A percentile compares a stretch with the other conserved stretches of the same genome.
These are phyloP conservation scores for Mesorhabditis sp. DNA, from an alignment of 2,888 invertebrate species.

Conservation along the genomic window DNA sequence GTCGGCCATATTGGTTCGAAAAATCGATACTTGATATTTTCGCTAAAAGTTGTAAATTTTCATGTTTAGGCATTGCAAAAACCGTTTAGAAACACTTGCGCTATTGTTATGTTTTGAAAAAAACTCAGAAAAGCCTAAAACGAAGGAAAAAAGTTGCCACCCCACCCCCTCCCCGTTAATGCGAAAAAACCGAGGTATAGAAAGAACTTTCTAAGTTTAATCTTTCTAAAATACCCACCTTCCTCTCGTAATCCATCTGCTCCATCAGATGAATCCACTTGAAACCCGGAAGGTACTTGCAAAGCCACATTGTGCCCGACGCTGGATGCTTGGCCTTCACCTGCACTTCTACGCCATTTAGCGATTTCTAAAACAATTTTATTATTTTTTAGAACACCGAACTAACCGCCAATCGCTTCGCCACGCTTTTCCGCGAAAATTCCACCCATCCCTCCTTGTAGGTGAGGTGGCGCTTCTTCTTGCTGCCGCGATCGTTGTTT, in stretches of 20 bases:
- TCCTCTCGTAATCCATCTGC: constrained; percentile 84
- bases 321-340: constrained; percentile 62
- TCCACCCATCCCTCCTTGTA: constrained; percentile 56
- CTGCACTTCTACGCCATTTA: neutral
- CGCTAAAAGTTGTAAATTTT: too few relatives aligned
- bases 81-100: too few relatives aligned
- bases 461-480: constrained; percentile 13
- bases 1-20: too few relatives aligned
- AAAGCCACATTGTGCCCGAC: constrained; percentile 87
- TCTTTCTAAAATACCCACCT: constrained; percentile 69
- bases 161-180: too few relatives aligned
- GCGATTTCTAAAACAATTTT: neutral
- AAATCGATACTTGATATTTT: too few relatives aligned
- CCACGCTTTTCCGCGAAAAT: constrained; percentile 43
- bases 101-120: too few relatives aligned
- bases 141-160: too few relatives aligned
- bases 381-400: neutral
- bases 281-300: constrained; percentile 87
- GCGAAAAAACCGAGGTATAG: too few relatives aligned
- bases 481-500: constrained; percentile 16
- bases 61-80: too few relatives aligned
- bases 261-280: constrained; percentile 95
- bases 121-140: too few relatives aligned
- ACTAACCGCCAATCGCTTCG: constrained; percentile 30
- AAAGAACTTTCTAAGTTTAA: too few relatives aligned